Base-by-base conservation (phyloP, 2,888 invertebrate genomes). In the Bembecia ichneumoniformis region DNA sequence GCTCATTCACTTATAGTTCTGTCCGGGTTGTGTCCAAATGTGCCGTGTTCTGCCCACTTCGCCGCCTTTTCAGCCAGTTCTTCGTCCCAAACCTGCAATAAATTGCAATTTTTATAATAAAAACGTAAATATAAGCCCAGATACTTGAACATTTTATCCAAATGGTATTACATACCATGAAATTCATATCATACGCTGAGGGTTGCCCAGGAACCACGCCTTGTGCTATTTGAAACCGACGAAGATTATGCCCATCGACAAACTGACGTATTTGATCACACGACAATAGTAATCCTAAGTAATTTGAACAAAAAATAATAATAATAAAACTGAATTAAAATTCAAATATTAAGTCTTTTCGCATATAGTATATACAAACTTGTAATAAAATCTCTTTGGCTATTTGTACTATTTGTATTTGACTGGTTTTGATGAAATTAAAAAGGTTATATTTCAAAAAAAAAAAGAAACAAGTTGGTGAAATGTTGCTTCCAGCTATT, bases 61-160 rank as follows among this genome's bases (percentile, higher is more conserved):
- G 60, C 51, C 0, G 67, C 67, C 51, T 67, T 66, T 54, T 62
- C 62, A 11, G 64, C 62, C 3, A 67, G 55, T 52, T 67, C 67
- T 51, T 63, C 59, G 40, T 67, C 64, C 64, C 66, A 66, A 11
- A 61, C 55, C 66, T 66, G 36, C 13, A 35, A 34, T 47, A 35
- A 35, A 28, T 34, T 47, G 47, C 14, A n/a, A 35, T 15, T 3
- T 15, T 20, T 20, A 20, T 48, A 40, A 20, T 28, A 48, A 43
- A n/a, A n/a, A n/a, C 35, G 15, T 47, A 36, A 17, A 17, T 36
- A n/a, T n/a, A n/a, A n/a, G n/a, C n/a, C n/a, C n/a, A n/a, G n/a
- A n/a, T n/a, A n/a, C n/a, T n/a, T n/a, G n/a, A n/a, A n/a, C n/a
- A n/a, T n/a, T 40, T 14, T 13, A 20, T 20, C 3, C 3, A 20